Conservation (phyloP, 1,140 invertebrate genomes). For the Saccostrea echinata region DNA sequence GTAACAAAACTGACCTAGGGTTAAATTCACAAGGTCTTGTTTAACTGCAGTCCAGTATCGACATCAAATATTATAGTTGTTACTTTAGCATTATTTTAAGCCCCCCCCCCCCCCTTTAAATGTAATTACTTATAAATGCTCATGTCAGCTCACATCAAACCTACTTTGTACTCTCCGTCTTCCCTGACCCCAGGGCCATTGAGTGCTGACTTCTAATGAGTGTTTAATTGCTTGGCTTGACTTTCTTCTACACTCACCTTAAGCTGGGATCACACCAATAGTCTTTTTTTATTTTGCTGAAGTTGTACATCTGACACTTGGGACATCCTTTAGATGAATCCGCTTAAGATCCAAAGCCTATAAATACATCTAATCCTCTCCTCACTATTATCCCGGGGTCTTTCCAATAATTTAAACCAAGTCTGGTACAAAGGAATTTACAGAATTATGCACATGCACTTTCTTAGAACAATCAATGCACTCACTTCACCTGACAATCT, state of each 20-base stretch:
- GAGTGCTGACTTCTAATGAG: slow-evolving; percentile 8
- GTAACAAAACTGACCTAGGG: too few species aligned
- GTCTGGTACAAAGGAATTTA: background rate
- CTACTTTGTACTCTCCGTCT: background rate
- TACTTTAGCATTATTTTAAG: too few species aligned
- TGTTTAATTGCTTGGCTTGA: background rate
- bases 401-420: background rate
- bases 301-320: background rate
- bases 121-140: background rate
- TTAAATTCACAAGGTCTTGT: too few species aligned
- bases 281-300: background rate
- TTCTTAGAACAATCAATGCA: background rate
- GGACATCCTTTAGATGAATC: background rate
- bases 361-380: background rate
- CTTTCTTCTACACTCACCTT: background rate
- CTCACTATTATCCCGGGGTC: background rate
- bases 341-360: background rate
- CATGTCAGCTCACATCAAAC: background rate
- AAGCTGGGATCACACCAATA: background rate
- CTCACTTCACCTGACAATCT: background rate
- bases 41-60: too few species aligned
- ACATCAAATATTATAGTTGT: too few species aligned
- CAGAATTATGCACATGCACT: background rate
- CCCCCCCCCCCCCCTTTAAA: too few species aligned
- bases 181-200: slow-evolving; percentile 5